phyloP scores from a whole-genome alignment of 2,888 invertebrate species.

The Apotomis turbidana region DNA sequence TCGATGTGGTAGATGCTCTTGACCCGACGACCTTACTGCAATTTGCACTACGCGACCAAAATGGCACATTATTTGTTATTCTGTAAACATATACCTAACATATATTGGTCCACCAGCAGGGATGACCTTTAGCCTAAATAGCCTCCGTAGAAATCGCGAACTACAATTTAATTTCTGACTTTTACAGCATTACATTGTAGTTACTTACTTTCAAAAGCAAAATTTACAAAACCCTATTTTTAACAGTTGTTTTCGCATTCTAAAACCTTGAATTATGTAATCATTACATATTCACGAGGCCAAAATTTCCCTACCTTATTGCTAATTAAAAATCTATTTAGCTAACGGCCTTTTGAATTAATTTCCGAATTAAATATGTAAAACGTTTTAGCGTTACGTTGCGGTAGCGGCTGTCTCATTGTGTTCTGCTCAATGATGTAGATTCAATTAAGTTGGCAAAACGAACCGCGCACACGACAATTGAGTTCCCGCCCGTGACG shows the following conservation, averaged over 20 bases:
- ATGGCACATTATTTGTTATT: too few relatives aligned
- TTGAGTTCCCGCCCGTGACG: conserved; percentile 46
- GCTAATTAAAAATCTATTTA: conserved; percentile 11
- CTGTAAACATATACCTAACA: background rate
- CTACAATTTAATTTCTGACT: too few relatives aligned
- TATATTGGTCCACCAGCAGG: too few relatives aligned
- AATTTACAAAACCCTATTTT: conserved; percentile 3
- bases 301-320: background rate
- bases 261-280: background rate
- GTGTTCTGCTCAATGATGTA: conserved; percentile 45
- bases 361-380: conserved; percentile 28
- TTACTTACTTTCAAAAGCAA: conserved; percentile 8
- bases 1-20: too few relatives aligned
- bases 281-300: background rate
- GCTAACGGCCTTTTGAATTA: background rate
- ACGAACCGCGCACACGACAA: conserved; percentile 54
- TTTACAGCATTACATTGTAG: too few relatives aligned
- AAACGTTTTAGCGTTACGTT: conserved; percentile 20
- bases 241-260: background rate
- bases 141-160: too few relatives aligned
- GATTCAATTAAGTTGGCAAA: conserved; percentile 60
- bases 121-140: too few relatives aligned
- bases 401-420: conserved; percentile 28
- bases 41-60: too few relatives aligned
- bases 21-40: too few relatives aligned